These are phyloP conservation scores for Drosophila affinis DNA, from an alignment of 2,888 invertebrate genomes.

Conservation along the genomic window DNA sequence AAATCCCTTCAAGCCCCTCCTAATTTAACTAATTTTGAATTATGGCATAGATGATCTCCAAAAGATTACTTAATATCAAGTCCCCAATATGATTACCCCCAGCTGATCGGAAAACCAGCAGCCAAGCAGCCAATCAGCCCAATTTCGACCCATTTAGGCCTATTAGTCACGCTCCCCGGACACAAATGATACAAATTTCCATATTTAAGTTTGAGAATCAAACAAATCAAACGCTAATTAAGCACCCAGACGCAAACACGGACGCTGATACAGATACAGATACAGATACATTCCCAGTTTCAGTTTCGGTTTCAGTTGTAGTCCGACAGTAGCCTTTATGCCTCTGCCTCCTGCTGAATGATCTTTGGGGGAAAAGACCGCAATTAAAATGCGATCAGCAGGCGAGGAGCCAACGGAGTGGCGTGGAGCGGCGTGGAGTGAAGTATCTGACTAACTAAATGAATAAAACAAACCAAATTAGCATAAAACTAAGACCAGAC, in stretches of 20 bases:
- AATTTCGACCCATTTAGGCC: slow-evolving; percentile 57
- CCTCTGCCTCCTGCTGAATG: neutral
- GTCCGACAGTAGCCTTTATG: neutral
- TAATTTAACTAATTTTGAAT: neutral
- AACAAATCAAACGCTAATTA: slow-evolving; percentile 75
- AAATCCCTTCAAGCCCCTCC: neutral
- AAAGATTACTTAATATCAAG: slow-evolving; percentile 26
- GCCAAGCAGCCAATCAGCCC: slow-evolving; percentile 50
- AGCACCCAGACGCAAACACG: slow-evolving; percentile 34
- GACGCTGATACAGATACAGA: slow-evolving; percentile 39
- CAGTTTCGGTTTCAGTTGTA: slow-evolving; percentile 18
- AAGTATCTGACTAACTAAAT: slow-evolving; percentile 46
- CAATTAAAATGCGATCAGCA: slow-evolving; percentile 72
- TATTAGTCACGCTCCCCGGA: slow-evolving; percentile 61
- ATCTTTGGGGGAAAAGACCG: slow-evolving; percentile 44
- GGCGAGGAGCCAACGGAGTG: slow-evolving; percentile 48
- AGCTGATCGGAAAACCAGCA: slow-evolving; percentile 46
- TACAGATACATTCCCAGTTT: slow-evolving; percentile 47
- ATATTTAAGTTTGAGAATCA: slow-evolving; percentile 54
- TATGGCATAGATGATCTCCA: neutral
- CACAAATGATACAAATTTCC: slow-evolving; percentile 53
- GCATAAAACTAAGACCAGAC: slow-evolving; percentile 49
- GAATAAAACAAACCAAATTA: slow-evolving; percentile 54
- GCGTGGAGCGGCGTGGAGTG: slow-evolving; percentile 5
- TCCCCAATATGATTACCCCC: neutral